A percentile compares a stretch with the other conserved stretches of the same genome.
phyloP scores from a whole-genome alignment of 2,888 invertebrate genomes.

The Masnerella sp. region DNA sequence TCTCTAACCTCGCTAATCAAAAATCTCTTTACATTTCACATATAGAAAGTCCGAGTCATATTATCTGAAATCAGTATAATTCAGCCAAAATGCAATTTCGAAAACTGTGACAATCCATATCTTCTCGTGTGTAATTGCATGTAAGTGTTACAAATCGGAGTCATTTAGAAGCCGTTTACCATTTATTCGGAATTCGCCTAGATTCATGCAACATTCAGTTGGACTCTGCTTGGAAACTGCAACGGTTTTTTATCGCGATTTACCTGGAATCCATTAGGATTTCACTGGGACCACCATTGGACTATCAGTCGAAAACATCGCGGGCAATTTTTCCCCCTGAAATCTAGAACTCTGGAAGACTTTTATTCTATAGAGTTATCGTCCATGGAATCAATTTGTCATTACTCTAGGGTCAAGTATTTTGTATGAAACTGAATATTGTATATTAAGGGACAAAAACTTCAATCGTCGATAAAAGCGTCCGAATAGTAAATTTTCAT shows the following conservation, averaged over 20 bases:
- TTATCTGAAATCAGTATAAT: slow-evolving; percentile 35
- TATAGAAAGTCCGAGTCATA: slow-evolving; percentile 30
- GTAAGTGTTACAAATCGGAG: slow-evolving; percentile 45
- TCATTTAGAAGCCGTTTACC: slow-evolving; percentile 25
- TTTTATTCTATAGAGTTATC: too few relatives aligned
- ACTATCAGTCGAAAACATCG: slow-evolving; percentile 38
- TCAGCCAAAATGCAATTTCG: slow-evolving; percentile 13
- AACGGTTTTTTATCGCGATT: slow-evolving; percentile 15
- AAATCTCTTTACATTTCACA: too few relatives aligned
- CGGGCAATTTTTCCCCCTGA: not conserved
- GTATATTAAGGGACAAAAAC: too few relatives aligned
- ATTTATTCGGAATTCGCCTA: slow-evolving; percentile 41
- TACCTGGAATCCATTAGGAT: slow-evolving; percentile 36
- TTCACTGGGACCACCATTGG: slow-evolving; percentile 17
- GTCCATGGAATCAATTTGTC: too few relatives aligned
- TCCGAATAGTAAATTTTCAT: too few relatives aligned
- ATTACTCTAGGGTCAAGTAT: too few relatives aligned
- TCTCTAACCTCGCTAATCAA: too few relatives aligned
- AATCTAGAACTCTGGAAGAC: slow-evolving; percentile 15
- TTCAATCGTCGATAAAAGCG: too few relatives aligned
- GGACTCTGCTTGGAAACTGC: slow-evolving; percentile 9
- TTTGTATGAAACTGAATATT: too few relatives aligned
- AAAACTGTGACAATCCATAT: slow-evolving; percentile 37
- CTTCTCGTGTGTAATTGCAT: slow-evolving; percentile 37
- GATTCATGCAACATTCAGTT: slow-evolving; percentile 30